A percentile compares a stretch with the other conserved stretches of the same genome.
Conservation (phyloP, 2,113 vertebrate genomes). For the Heliornis fulica region DNA sequence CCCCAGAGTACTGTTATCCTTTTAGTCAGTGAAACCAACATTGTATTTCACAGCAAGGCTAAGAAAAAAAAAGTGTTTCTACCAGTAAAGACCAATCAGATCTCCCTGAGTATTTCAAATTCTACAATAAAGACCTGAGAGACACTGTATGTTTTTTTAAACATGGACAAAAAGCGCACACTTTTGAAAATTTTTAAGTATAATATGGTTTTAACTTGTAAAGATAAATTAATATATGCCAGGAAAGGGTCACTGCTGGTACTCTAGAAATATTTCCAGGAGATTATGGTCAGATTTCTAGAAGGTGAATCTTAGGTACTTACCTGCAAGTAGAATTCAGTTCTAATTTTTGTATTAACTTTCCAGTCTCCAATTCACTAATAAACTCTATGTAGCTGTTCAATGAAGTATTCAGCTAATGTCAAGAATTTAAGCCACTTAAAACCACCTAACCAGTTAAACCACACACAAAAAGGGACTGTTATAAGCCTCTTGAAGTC, state of each 20-base stretch:
- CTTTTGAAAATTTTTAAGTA: neutral
- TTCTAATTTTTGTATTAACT: neutral
- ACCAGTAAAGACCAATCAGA: neutral
- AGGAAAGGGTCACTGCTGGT: neutral
- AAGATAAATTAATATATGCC: neutral
- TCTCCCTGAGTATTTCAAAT: neutral
- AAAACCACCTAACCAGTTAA: neutral
- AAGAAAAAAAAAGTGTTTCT: neutral
- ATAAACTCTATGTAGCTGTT: neutral
- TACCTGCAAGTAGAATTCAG: neutral
- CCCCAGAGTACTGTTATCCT: neutral
- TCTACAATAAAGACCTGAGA: neutral
- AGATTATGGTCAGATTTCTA: neutral
- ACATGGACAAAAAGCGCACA: neutral
- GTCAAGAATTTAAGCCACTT: neutral
- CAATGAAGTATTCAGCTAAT: neutral
- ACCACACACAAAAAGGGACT: neutral
- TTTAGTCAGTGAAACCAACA: neutral
- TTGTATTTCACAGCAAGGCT: neutral
- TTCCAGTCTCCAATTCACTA: neutral
- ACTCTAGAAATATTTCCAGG: neutral
- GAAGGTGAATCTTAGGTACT: neutral
- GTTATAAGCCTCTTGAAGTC: neutral
- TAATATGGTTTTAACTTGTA: neutral
- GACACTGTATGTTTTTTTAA: neutral